A percentile compares a stretch with the other conserved stretches of the same genome.
Conservation (phyloP, 2,113 vertebrate genomes). For the Passer domesticus region DNA sequence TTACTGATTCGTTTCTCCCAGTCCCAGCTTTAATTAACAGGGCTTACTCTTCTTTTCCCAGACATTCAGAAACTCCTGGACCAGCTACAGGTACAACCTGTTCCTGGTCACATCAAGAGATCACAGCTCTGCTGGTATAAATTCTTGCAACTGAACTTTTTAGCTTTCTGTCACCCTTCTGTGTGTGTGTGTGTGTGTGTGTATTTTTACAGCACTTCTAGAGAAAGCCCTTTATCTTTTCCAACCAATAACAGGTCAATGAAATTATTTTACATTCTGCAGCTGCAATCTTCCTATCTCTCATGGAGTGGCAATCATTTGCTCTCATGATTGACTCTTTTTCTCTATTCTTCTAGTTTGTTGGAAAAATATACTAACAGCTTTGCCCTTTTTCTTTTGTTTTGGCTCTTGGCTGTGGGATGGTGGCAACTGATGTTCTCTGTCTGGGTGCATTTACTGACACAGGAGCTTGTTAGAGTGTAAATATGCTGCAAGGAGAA, state of each 20-base stretch:
- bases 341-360: not conserved
- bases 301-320: not conserved
- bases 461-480: not conserved
- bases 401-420: not conserved
- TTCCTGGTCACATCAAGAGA: not conserved
- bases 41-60: not conserved
- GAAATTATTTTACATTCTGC: conserved; percentile 7
- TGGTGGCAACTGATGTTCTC: not conserved
- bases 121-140: not conserved
- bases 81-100: not conserved
- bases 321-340: not conserved
- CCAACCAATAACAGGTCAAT: not conserved
- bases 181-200: rapidly evolving
- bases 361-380: not conserved
- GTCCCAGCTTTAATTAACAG: conserved; percentile 40
- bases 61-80: not conserved
- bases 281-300: not conserved
- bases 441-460: not conserved
- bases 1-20: conserved; percentile 24
- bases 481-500: not conserved
- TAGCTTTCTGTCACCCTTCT: not conserved
- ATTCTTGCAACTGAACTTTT: not conserved
- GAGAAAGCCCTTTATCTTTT: not conserved
- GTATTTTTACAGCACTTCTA: not conserved
- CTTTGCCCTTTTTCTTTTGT: not conserved